Evolutionary conservation across 30 jellyfish, hydroid and myxozoan genomes (phyloP), one percentile per base, ranked within the genome.

Genomic region (Aurelia aurita complex sp. Pacific): DNA sequence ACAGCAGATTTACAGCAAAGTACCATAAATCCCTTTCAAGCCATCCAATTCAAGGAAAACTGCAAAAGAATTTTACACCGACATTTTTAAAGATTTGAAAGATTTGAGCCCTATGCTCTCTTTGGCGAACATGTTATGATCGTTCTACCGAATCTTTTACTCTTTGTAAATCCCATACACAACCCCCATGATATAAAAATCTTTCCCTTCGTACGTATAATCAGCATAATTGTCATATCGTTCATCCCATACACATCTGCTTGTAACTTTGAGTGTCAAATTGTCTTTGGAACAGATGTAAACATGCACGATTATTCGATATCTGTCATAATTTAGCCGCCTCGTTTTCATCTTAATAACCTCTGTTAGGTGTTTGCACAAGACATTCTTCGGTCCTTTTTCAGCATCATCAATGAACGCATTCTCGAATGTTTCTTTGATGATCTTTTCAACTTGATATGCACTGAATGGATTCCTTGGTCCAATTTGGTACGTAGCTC

Each of bases 191-290:
- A 68, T 76, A 29, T 64, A 85, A 73, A 50, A 74, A 52, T 85
- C 94, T 52, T 67, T 52, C 7, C 73, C 68, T 19, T 85, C 78
- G 73, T 85, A 52, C 59, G 38, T 73, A 74, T 75, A 74, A 14
- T 85, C 94, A 2, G 94, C 94, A 85, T 64, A 85, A 36, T 74
- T 74, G 33, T 85, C 94, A 10, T 42, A 32, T 43, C 72, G 62
- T 5, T 65, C 83, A 54, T 85, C 94, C 94, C 94, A 85, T 0
- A 85, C 87, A 51, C 94, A 85, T 64, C 94, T 74, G 35, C 94
- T 85, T 4, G 88, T 53, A 9, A 85, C 82, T 34, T 75, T 74
- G 1, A 76, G 29, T 1, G 94, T 75, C 74, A 76, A 34, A 50
- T 85, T 76, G 29, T 85, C 88, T 36, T 83, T 83, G 1, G 85